These are phyloP conservation scores for Hystrix brachyura DNA, from an alignment of 2,113 vertebrate species.

Conservation along the genomic window DNA sequence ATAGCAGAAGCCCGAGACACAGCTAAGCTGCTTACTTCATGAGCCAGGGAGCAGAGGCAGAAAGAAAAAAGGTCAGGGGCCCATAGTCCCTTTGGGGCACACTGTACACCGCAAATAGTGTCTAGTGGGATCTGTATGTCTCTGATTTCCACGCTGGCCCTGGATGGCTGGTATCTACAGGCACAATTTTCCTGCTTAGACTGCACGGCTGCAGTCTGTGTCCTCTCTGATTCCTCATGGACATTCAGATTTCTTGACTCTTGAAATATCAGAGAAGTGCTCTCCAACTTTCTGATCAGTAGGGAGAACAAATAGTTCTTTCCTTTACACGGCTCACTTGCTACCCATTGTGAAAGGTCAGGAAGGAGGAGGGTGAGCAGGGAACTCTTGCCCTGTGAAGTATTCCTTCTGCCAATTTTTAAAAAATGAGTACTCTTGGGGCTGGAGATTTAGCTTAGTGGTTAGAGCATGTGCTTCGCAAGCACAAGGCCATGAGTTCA, in stretches of 20 bases:
- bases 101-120: neutral
- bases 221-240: neutral
- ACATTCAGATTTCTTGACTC: neutral
- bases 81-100: neutral
- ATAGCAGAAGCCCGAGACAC: rapidly evolving
- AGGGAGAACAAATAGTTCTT: neutral
- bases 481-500: no score
- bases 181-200: neutral
- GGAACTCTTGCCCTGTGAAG: neutral
- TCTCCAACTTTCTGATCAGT: neutral
- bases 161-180: no score
- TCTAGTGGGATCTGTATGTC: neutral
- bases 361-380: neutral
- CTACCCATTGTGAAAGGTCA: neutral
- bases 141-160: neutral
- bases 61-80: neutral
- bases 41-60: neutral
- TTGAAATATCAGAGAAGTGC: neutral
- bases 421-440: neutral
- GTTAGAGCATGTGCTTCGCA: no score
- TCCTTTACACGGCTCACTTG: neutral
- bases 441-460: no score
- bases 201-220: neutral
- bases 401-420: neutral
- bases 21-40: neutral